Conservation (phyloP, 2,888 invertebrate species). For the Nemotelus pantherinus region DNA sequence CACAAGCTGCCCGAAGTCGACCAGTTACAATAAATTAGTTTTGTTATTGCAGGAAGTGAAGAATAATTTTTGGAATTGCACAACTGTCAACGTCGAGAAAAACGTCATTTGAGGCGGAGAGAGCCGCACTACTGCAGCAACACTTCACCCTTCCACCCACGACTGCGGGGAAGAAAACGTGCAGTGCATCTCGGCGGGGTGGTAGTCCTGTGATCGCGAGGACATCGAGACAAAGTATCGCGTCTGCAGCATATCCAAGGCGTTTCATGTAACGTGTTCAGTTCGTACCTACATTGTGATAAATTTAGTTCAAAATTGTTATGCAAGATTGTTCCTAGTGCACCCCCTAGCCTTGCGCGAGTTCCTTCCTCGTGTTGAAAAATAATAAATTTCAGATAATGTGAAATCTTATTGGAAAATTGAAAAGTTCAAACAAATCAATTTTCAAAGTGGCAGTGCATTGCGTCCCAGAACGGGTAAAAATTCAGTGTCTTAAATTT, state of each 20-base stretch:
- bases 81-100: no score
- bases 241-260: not conserved
- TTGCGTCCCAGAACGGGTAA: not conserved
- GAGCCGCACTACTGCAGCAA: no score
- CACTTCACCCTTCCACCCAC: no score
- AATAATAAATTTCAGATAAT: no score
- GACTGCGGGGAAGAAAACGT: no score
- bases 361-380: not conserved
- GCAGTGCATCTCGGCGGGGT: no score
- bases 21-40: not conserved
- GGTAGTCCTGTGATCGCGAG: not conserved
- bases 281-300: not conserved
- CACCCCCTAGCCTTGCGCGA: slow-evolving; percentile 18
- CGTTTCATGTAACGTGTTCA: not conserved
- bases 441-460: not conserved
- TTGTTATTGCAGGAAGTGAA: not conserved
- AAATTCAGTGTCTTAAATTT: not conserved
- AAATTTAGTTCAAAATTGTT: no score
- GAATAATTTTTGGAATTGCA: no score
- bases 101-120: no score
- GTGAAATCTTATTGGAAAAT: not conserved
- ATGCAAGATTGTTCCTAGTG: slow-evolving; percentile 10
- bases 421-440: slow-evolving; percentile 10
- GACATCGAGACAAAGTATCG: not conserved
- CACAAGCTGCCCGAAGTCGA: not conserved